Evolutionary conservation across 2,797 vertebrate genomes (phyloP), one percentile per base, ranked within the genome.

Genomic region (Mionectes olivaceus): DNA sequence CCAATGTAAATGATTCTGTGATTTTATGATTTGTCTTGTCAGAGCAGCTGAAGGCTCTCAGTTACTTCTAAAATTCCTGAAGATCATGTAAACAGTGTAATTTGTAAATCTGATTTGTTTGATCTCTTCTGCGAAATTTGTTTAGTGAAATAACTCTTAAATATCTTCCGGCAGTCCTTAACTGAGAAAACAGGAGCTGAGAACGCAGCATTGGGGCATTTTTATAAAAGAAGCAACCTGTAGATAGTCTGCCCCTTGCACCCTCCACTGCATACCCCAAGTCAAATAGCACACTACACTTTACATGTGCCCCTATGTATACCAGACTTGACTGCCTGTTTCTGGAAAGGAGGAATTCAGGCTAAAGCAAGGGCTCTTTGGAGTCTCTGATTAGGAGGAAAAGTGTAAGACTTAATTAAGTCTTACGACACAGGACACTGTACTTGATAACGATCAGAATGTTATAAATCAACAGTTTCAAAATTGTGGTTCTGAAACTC

Each of bases 271-370:
- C 7, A 2, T 8, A 7, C 41, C 43, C 10, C 6, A 21, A 43
- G 27, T 82, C 6, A 39, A 43, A 33, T 5, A 57, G 10, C 22
- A 11, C 10, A 7, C 8, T 35, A 27, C 27, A 76, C 53, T 32
- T 64, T 5, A 6, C 18, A 18, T 0, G 0, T 50, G 11, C 15
- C 11, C 23, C 17, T 57, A 7, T 11, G 16, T 55, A 7, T 65
- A 9, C n/a, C 37, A 49, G 67, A 7, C 22, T 64, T 78, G 14
- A 37, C 11, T 50, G 39, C 10, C 12, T 35, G 5, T 55, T 27
- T 90, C 25, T 19, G 32, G 35, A 37, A 60, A 61, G 33, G 39
- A 76, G 30, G 56, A 44, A n/a, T 81, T 89, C 22, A 32, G 53
- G 11, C 41, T 67, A 4, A 83, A 39, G 13, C 32, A 18, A 35